These are phyloP conservation scores for Pharmacophagus antenor DNA, from an alignment of 2,888 invertebrate species.

Conservation along the genomic window DNA sequence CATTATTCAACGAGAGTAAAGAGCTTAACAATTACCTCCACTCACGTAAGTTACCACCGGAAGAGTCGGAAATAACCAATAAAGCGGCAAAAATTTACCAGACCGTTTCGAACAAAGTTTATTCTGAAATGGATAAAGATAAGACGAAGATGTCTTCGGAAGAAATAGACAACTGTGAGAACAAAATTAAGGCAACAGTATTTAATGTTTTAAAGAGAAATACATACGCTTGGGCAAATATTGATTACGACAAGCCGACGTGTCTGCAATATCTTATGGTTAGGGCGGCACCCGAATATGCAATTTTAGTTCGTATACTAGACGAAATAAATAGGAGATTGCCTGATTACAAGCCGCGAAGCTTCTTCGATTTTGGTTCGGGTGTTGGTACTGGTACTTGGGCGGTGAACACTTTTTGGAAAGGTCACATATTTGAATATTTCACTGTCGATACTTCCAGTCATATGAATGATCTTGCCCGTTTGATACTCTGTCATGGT, in stretches of 20 bases:
- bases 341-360: slow-evolving; percentile 85
- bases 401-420: slow-evolving; percentile 90
- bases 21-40: slow-evolving; percentile 81
- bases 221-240: slow-evolving; percentile 87
- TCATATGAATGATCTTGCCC: slow-evolving; percentile 91
- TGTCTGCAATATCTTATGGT: slow-evolving; percentile 86
- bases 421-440: slow-evolving; percentile 87
- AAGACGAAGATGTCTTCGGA: slow-evolving; percentile 47
- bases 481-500: slow-evolving; percentile 84
- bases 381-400: slow-evolving; percentile 93
- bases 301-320: slow-evolving; percentile 85
- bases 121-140: slow-evolving; percentile 44
- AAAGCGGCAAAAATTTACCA: slow-evolving; percentile 67
- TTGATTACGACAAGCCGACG: slow-evolving; percentile 84
- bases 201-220: slow-evolving; percentile 80
- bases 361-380: slow-evolving; percentile 95
- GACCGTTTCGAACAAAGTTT: slow-evolving; percentile 56
- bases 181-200: slow-evolving; percentile 76
- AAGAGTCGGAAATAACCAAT: slow-evolving; percentile 72
- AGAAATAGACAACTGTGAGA: slow-evolving; percentile 63
- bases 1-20: slow-evolving; percentile 76
- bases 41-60: slow-evolving; percentile 84
- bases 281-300: slow-evolving; percentile 88
- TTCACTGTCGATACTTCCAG: slow-evolving; percentile 91
- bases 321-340: slow-evolving; percentile 85